phyloP scores from a whole-genome alignment of 2,888 invertebrate species.

The Lepidochitona cinerea region DNA sequence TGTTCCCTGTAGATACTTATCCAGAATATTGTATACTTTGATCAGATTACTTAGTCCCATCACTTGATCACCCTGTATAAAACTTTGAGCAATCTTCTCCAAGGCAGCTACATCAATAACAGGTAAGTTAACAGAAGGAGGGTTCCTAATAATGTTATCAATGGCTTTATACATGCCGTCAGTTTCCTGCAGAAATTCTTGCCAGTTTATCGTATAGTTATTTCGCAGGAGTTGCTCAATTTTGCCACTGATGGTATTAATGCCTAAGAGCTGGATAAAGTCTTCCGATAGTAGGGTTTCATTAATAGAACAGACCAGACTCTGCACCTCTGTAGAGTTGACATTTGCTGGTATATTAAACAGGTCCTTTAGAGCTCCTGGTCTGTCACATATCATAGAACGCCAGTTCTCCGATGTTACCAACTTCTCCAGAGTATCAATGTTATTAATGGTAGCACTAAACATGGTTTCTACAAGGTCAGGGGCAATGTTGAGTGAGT shows the following conservation, averaged over 20 bases:
- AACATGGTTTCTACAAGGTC: slow-evolving; percentile 31
- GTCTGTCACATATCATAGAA: slow-evolving; percentile 21
- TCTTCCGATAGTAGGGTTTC: slow-evolving; percentile 9
- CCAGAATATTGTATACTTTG: background rate
- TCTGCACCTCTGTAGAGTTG: slow-evolving; percentile 27
- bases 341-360: slow-evolving; percentile 26
- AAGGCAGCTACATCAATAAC: background rate
- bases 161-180: slow-evolving; percentile 26
- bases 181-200: slow-evolving; percentile 23
- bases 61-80: background rate
- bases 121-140: slow-evolving; percentile 12
- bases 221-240: background rate
- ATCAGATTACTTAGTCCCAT: background rate
- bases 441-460: slow-evolving; percentile 31
- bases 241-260: background rate
- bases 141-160: slow-evolving; percentile 22
- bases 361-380: slow-evolving; percentile 19
- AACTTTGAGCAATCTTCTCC: background rate
- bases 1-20: background rate
- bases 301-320: slow-evolving; percentile 27
- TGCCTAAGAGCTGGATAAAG: slow-evolving; percentile 6
- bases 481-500: slow-evolving; percentile 30
- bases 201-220: slow-evolving; percentile 28
- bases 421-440: slow-evolving; percentile 25
- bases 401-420: slow-evolving; percentile 16